Evolutionary conservation across 2,888 invertebrate genomes (phyloP), one percentile per base, ranked within the genome.

Genomic region (Tachystola acroxantha): DNA sequence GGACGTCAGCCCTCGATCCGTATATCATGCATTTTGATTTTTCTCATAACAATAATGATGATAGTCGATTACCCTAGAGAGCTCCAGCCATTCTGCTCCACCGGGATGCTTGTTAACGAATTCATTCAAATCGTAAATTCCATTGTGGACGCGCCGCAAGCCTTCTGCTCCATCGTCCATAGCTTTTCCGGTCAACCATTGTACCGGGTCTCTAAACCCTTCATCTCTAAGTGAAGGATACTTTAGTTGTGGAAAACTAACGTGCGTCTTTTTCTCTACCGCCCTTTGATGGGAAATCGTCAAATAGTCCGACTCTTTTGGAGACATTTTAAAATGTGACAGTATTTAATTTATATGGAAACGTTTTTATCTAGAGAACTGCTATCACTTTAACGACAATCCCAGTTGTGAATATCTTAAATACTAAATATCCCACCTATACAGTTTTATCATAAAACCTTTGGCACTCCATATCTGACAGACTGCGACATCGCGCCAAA

Each of bases 101-200:
- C 96, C 96, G 0, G 98, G 98, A 88, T 98, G 98, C 26, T 82
- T 87, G 1, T 90, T 77, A 5, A 94, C 84, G 64, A 96, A 98
- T 10, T 89, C 88, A 0, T 91, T 91, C 13, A 98, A 88, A 75
- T 98, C 96, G 69, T 98, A 98, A 5, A 98, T 77, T 25, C 87
- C 85, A 66, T 95, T 89, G 42, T 92, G 88, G 19, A 95, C 88
- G 39, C 95, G 88, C 95, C 95, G 95, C 2, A 94, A 69, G 2
- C 90, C 91, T 71, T 94, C 93, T 0, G 93, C 92, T 0, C 91
- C 91, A 50, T 94, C 94, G 44, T 92, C 91, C 47, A 81, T 64
- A 7, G 84, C 85, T 57, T 92, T 92, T 0, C 91, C 91, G 11
- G 84, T 69, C 9, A 94, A 62, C 92, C 93, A 95, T 48, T 77